These are phyloP conservation scores for Eptesicus fuscus DNA, from an alignment of 2,113 vertebrate species.

Conservation along the genomic window DNA sequence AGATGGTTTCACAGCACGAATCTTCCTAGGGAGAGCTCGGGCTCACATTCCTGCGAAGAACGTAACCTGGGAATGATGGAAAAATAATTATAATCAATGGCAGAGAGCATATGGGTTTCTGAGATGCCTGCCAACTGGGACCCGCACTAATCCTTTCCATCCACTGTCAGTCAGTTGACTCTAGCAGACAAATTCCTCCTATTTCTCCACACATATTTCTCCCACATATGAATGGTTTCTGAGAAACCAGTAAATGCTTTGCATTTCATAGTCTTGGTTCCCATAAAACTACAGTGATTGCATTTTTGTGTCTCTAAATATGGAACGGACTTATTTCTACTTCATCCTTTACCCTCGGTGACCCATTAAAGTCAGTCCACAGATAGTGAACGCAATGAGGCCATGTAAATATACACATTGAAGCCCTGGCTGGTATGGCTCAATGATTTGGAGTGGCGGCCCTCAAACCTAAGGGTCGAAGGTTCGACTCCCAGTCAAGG, in stretches of 20 bases:
- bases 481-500: too few species aligned
- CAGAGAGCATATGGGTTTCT: slow-evolving; percentile 56
- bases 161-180: background rate
- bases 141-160: slow-evolving; percentile 25
- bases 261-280: slow-evolving; percentile 37
- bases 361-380: background rate
- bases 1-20: slow-evolving; percentile 53
- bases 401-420: background rate
- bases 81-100: slow-evolving; percentile 61
- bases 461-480: too few species aligned
- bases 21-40: slow-evolving; percentile 32
- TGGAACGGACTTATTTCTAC: background rate
- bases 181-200: background rate
- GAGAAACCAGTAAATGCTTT: slow-evolving; percentile 22
- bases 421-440: background rate
- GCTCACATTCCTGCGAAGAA: slow-evolving; percentile 47
- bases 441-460: too few species aligned
- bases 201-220: slow-evolving; percentile 25
- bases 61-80: slow-evolving; percentile 53
- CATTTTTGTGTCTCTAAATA: background rate
- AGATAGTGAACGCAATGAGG: background rate
- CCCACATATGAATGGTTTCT: background rate
- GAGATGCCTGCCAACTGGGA: slow-evolving; percentile 6
- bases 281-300: background rate
- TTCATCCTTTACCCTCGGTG: background rate